phyloP scores from a whole-genome alignment of 2,113 vertebrate genomes.

The Thunnus maccoyii region DNA sequence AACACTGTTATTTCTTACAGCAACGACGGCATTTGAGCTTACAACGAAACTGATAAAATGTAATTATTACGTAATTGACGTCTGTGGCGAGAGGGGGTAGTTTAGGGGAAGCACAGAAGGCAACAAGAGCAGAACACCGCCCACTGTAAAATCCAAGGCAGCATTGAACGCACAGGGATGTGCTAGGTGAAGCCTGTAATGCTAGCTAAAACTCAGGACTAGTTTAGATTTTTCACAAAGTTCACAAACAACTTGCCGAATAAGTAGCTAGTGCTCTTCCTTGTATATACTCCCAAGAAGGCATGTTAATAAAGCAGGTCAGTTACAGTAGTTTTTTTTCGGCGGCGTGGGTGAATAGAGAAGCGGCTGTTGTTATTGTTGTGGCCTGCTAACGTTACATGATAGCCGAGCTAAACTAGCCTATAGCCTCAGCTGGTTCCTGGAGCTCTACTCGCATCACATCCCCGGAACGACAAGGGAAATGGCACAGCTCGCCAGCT shows the following conservation, averaged over 20 bases:
- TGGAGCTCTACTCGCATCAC: constrained; percentile 26
- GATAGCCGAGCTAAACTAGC: constrained; percentile 52
- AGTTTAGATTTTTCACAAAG: constrained; percentile 13
- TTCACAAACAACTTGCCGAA: background rate
- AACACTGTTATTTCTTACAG: background rate
- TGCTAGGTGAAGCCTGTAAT: constrained; percentile 6
- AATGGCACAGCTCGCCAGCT: constrained; percentile 44
- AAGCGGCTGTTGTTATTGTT: constrained; percentile 39
- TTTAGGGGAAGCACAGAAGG: constrained; percentile 32
- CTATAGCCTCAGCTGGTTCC: constrained; percentile 40
- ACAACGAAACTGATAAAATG: background rate
- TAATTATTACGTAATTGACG: background rate
- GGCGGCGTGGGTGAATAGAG: constrained; percentile 1
- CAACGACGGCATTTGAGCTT: background rate
- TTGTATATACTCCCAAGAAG: background rate
- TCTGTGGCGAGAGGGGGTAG: background rate
- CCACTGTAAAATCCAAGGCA: constrained; percentile 44
- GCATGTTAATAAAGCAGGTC: background rate
- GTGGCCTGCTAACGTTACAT: constrained; percentile 60
- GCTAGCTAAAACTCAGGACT: constrained; percentile 17
- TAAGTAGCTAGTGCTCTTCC: background rate
- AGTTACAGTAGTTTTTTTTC: background rate
- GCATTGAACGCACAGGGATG: constrained; percentile 15
- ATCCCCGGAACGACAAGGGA: background rate
- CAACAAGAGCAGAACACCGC: constrained; percentile 59